Percentiles rank a stretch among this genome's conserved stretches.
Conservation (phyloP, 2,113 vertebrate species). For the Dunckerocampus dactyliophorus region DNA sequence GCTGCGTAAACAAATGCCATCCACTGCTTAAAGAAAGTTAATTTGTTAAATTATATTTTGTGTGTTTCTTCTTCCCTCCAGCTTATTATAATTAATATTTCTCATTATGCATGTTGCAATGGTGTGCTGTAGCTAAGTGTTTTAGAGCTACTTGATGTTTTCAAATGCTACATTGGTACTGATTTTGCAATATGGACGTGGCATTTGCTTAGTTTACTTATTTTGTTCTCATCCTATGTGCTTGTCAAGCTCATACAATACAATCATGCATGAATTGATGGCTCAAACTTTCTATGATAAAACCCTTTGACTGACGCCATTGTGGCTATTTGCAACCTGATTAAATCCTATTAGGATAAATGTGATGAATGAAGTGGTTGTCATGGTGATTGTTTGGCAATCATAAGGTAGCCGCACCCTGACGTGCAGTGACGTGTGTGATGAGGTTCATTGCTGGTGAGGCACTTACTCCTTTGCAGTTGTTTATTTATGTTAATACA, state of each 20-base stretch:
- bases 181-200: background rate
- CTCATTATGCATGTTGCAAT: constrained; percentile 64
- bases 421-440: too few species aligned
- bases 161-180: constrained; percentile 15
- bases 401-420: too few species aligned
- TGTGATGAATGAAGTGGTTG: background rate
- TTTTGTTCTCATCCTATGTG: background rate
- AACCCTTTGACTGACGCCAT: background rate
- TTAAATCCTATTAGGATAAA: background rate
- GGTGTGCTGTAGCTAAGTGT: constrained; percentile 43
- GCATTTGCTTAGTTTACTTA: background rate
- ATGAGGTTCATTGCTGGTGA: too few species aligned
- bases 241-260: background rate
- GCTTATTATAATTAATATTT: constrained; percentile 65
- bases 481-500: too few species aligned
- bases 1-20: constrained; percentile 59
- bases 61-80: constrained; percentile 55
- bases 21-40: constrained; percentile 65
- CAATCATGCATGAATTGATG: background rate
- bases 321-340: background rate
- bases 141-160: constrained; percentile 44
- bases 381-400: too few species aligned
- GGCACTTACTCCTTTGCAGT: too few species aligned
- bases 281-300: background rate
- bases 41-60: constrained; percentile 62